Conservation (phyloP, 2,113 vertebrate species). For the Balaenoptera acutorostrata region DNA sequence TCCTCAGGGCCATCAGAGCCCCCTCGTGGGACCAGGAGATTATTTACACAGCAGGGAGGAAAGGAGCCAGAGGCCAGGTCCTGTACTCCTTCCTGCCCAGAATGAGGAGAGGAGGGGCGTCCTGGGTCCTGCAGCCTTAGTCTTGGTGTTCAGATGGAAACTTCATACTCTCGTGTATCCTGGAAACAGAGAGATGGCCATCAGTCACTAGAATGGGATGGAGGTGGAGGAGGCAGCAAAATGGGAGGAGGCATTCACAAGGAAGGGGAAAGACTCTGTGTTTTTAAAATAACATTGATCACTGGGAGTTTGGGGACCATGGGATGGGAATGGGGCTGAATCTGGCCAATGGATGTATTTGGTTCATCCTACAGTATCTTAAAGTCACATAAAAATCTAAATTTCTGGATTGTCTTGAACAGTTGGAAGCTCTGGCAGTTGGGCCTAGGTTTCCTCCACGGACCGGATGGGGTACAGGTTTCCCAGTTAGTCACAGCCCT, state of each 20-base stretch:
- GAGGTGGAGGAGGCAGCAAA: neutral
- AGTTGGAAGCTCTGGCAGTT: neutral
- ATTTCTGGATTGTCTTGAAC: neutral
- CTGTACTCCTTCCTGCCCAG: conserved; percentile 27
- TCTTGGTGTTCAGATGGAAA: conserved; percentile 87
- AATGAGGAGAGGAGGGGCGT: conserved; percentile 5
- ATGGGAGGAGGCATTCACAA: neutral
- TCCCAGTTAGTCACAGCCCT: neutral
- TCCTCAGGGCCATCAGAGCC: conserved; percentile 53
- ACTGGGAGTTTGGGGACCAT: neutral
- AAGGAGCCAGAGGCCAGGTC: conserved; percentile 26
- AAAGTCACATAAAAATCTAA: neutral
- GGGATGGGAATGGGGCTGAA: neutral
- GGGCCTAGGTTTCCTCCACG: neutral
- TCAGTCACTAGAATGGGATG: neutral
- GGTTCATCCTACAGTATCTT: neutral
- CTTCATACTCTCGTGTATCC: conserved; percentile 93
- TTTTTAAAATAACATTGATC: neutral
- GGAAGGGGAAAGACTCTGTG: neutral
- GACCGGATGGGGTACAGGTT: neutral
- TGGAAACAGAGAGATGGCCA: conserved; percentile 66
- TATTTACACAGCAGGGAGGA: conserved; percentile 68
- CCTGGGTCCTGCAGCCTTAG: conserved; percentile 56
- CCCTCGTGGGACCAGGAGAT: conserved; percentile 28
- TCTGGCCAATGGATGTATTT: neutral